Evolutionary conservation across 2,888 invertebrate genomes (phyloP), one percentile per base, ranked within the genome.

Genomic region (Gandaritis pyraliata): DNA sequence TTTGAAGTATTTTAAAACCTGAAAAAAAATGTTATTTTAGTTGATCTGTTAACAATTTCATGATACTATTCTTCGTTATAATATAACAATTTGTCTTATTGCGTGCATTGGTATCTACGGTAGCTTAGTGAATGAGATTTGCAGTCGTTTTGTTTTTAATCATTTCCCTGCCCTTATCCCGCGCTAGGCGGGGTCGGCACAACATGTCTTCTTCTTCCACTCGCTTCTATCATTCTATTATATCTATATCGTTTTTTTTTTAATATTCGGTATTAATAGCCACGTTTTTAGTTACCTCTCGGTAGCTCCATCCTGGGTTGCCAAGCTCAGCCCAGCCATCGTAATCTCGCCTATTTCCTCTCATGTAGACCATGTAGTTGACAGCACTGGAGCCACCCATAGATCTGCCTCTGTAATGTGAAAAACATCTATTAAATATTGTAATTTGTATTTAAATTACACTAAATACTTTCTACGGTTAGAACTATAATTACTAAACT

Each of bases 361-460:
- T 82, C 63, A 93, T 93, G 78, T 94, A 94, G n/a, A 94, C 93
- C 93, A 95, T 93, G 78, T 94, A 94, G 83, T 95, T 95, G 15
- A 95, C 90, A 23, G 94, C 90, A 69, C 95, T 95, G 0, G 94
- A 94, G 0, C 95, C 95, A 7, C 95, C 95, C 92, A 95, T 93
- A 0, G 94, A 93, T 79, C 93, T 94, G 1, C 94, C 94, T 69
- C 93, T 90, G 86, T 29, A 85, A 85, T 15, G 7, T 30, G 8
- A 38, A 45, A 43, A 15, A 39, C n/a, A 7, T 16, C 2, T 10
- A 8, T 11, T 36, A 11, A 43, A 43, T 43, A 7, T 23, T 23
- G 23, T 33, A 33, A 8, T 43, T 16, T 16, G 8, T 43, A 16
- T 16, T 10, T 33, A 16, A 43, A 16, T 33, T 33, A 16, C 16